Evolutionary conservation across 2,113 vertebrate species (phyloP).

Genomic region (Colaptes auratus): DNA sequence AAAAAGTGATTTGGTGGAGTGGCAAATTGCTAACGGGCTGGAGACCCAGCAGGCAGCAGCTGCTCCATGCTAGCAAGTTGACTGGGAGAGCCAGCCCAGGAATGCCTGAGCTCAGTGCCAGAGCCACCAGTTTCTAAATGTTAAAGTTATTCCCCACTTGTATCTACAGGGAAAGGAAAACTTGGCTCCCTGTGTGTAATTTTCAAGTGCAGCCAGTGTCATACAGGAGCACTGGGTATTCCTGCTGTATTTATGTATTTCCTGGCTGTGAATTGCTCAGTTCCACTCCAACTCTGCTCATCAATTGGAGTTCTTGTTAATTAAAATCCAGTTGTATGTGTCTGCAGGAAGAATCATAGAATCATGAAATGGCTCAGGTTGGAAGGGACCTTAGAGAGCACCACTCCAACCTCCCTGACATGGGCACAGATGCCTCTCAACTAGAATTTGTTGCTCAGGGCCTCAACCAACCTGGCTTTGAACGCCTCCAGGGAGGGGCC

Average conservation of each 20-base stretch:
- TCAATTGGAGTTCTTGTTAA: not conserved
- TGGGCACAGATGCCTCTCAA: no score
- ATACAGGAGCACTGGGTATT: not conserved
- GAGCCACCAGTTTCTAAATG: not conserved
- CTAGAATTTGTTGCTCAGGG: no score
- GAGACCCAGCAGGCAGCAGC: constrained; percentile 11
- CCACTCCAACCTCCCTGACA: no score
- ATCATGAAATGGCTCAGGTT: no score
- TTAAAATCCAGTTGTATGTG: not conserved
- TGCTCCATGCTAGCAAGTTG: not conserved
- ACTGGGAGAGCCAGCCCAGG: not conserved
- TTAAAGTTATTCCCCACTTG: not conserved
- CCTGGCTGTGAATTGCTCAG: not conserved
- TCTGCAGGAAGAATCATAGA: not conserved
- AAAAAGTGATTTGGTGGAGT: constrained; percentile 37
- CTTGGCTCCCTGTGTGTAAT: not conserved
- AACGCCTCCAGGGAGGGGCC: no score
- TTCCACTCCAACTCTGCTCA: not conserved
- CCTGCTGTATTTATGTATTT: not conserved
- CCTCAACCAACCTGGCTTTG: no score
- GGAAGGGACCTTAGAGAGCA: no score
- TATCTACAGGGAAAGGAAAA: not conserved
- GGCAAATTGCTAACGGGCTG: constrained; percentile 30
- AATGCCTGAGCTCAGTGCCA: not conserved
- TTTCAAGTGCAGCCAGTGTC: not conserved